Percentiles rank a stretch among this genome's conserved stretches.
These are phyloP conservation scores for Caenorhabditis tropicalis DNA, from an alignment of 1,140 invertebrate species.

Conservation along the genomic window DNA sequence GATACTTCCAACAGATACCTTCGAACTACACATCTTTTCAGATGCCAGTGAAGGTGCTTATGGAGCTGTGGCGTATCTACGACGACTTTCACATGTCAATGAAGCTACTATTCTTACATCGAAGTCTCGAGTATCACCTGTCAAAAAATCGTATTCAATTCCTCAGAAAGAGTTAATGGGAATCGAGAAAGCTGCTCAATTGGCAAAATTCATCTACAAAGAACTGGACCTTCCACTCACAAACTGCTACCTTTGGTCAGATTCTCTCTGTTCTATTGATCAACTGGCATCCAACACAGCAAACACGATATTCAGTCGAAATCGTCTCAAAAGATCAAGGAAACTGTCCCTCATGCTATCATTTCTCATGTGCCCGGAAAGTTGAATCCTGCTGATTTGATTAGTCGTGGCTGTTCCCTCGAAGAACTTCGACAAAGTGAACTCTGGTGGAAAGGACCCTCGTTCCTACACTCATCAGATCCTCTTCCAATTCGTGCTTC, in stretches of 20 bases:
- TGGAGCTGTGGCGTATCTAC: background rate
- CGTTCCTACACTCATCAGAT: background rate
- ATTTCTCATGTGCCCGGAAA: background rate
- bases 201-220: background rate
- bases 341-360: background rate
- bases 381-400: background rate
- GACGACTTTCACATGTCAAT: background rate
- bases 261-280: background rate
- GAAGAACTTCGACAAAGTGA: background rate
- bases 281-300: background rate
- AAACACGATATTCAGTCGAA: background rate
- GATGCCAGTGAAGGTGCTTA: background rate
- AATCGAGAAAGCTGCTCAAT: background rate
- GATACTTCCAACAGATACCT: background rate
- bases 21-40: background rate
- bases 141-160: background rate
- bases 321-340: background rate
- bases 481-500: background rate
- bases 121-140: background rate
- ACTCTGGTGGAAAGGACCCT: background rate
- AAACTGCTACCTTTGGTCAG: background rate
- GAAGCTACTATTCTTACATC: background rate
- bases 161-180: background rate
- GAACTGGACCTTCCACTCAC: background rate
- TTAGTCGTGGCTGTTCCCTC: background rate